Percentiles rank a stretch among this genome's conserved stretches.
phyloP scores from a whole-genome alignment of 2,888 invertebrate species.

The Melinopterus prodromus region DNA sequence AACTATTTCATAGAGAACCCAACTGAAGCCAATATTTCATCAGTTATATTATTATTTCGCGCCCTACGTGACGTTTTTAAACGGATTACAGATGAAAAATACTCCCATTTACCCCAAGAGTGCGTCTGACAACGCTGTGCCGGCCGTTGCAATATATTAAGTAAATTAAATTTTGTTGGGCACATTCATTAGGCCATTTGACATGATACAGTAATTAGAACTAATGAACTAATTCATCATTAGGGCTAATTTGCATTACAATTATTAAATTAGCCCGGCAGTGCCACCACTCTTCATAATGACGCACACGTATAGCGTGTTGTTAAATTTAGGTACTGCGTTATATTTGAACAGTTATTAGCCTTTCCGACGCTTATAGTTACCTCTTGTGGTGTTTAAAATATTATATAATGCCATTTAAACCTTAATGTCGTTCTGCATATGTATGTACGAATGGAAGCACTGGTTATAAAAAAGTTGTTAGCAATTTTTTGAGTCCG shows the following conservation, averaged over 20 bases:
- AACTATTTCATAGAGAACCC: not conserved
- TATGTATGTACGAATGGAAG: too few species aligned
- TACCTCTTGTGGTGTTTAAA: not conserved
- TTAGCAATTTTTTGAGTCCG: too few species aligned
- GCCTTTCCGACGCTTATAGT: not conserved
- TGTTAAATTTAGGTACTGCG: slow-evolving; percentile 9
- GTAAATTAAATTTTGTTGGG: slow-evolving; percentile 22
- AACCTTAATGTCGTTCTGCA: too few species aligned
- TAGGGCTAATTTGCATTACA: slow-evolving; percentile 48
- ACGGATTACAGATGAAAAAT: not conserved
- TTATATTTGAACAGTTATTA: not conserved
- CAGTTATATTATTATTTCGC: slow-evolving; percentile 13
- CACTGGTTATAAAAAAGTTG: too few species aligned
- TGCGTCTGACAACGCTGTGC: not conserved
- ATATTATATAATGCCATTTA: not conserved
- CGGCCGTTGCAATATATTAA: slow-evolving; percentile 15
- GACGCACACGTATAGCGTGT: slow-evolving; percentile 25
- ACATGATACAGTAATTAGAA: slow-evolving; percentile 45
- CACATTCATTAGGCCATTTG: slow-evolving; percentile 40
- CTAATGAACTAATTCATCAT: slow-evolving; percentile 49
- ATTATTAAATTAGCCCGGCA: slow-evolving; percentile 46
- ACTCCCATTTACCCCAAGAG: not conserved
- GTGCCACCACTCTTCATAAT: slow-evolving; percentile 40
- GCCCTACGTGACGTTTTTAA: not conserved
- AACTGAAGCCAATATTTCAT: slow-evolving; percentile 7